These are phyloP conservation scores for Oenanthe oenanthe DNA, from an alignment of 2,113 vertebrate genomes.

Conservation along the genomic window DNA sequence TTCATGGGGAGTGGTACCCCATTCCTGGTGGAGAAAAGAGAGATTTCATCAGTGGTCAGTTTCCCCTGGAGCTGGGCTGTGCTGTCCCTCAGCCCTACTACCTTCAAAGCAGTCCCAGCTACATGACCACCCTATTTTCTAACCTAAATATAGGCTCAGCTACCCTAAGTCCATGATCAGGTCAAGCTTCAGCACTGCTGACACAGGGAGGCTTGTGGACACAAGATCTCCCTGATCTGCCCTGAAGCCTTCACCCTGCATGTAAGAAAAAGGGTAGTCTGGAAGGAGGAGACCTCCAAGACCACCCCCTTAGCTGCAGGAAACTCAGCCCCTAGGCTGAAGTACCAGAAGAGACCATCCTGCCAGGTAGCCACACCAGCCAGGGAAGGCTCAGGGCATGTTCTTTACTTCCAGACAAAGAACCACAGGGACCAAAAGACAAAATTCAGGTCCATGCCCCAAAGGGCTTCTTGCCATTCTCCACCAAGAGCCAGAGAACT, in stretches of 20 bases:
- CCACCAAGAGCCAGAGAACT: background rate
- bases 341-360: background rate
- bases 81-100: background rate
- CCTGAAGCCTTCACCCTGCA: background rate
- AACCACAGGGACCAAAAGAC: background rate
- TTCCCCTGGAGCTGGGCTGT: background rate
- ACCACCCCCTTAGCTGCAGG: background rate
- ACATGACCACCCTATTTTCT: background rate
- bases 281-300: background rate
- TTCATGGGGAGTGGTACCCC: conserved; percentile 88
- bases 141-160: background rate
- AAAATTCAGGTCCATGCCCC: background rate
- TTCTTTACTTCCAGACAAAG: background rate
- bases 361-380: background rate
- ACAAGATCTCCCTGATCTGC: background rate
- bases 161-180: background rate
- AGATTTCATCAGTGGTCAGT: background rate
- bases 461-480: background rate
- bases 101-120: background rate
- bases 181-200: background rate
- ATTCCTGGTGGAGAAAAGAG: conserved; percentile 82
- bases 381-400: background rate
- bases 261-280: background rate
- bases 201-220: background rate
- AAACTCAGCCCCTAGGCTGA: background rate